Evolutionary conservation across 2,113 vertebrate species (phyloP).

Genomic region (Maccullochella peelii): DNA sequence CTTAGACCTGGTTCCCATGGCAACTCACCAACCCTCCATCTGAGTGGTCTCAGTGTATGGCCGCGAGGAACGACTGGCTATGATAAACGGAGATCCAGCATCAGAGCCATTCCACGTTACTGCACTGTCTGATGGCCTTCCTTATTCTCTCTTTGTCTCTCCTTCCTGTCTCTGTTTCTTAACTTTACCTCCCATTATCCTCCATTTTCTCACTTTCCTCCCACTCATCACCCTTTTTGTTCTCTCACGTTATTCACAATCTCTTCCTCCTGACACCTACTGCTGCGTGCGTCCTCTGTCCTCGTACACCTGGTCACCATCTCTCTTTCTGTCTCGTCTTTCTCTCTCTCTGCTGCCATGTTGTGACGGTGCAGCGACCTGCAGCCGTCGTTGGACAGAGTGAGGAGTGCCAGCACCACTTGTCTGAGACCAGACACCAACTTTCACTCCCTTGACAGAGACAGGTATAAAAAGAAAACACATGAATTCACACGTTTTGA

Average conservation of each 20-base stretch:
- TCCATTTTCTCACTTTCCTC: conserved; percentile 7
- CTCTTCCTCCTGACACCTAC: conserved; percentile 11
- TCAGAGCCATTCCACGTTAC: conserved; percentile 59
- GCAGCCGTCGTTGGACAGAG: conserved; percentile 97
- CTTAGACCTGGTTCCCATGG: conserved; percentile 74
- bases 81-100: conserved; percentile 66
- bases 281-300: conserved; percentile 5
- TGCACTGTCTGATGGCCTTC: conserved; percentile 59
- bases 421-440: conserved; percentile 98
- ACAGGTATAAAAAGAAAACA: conserved; percentile 88
- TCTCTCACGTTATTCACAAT: background rate
- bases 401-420: conserved; percentile 99
- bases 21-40: conserved; percentile 68
- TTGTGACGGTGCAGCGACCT: conserved; percentile 94
- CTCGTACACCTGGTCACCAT: conserved; percentile 32
- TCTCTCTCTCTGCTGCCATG: conserved; percentile 85
- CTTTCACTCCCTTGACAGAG: conserved; percentile 96
- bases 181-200: background rate
- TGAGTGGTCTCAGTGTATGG: conserved; percentile 54
- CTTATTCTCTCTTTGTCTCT: conserved; percentile 51
- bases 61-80: conserved; percentile 57
- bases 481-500: background rate
- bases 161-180: conserved; percentile 10
- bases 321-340: conserved; percentile 12
- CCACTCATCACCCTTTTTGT: conserved; percentile 17